These are phyloP conservation scores for Aethes cnicana DNA, from an alignment of 2,888 invertebrate species.

Conservation along the genomic window DNA sequence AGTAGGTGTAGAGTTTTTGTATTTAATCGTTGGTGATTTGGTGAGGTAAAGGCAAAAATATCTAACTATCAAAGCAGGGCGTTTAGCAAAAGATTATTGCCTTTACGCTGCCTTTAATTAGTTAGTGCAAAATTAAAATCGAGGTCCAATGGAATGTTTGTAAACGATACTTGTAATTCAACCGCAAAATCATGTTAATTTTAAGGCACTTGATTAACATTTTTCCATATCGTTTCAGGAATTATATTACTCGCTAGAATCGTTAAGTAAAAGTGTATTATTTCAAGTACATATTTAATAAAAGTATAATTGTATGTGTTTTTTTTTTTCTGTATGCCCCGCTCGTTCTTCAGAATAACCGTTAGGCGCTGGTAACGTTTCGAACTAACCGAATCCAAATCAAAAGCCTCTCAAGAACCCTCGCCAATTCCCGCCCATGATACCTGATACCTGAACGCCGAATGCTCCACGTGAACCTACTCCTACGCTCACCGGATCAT, in stretches of 20 bases:
- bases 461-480: conserved; percentile 75
- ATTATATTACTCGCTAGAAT: conserved; percentile 78
- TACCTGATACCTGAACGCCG: conserved; percentile 74
- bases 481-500: conserved; percentile 79
- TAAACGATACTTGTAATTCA: conserved; percentile 62
- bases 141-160: conserved; percentile 80
- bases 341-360: neutral
- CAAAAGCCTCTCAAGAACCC: conserved; percentile 74
- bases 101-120: conserved; percentile 55
- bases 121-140: conserved; percentile 75
- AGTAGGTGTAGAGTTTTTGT: conserved; percentile 26
- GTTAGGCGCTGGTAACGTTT: conserved; percentile 53
- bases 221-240: conserved; percentile 70
- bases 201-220: conserved; percentile 61
- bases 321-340: conserved; percentile 44
- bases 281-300: conserved; percentile 75
- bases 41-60: conserved; percentile 22
- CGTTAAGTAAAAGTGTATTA: conserved; percentile 77
- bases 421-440: conserved; percentile 77
- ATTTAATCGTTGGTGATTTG: conserved; percentile 16
- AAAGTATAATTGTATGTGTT: conserved; percentile 60
- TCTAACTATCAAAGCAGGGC: neutral
- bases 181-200: conserved; percentile 75
- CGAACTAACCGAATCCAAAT: conserved; percentile 51
- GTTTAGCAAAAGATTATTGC: conserved; percentile 34